Evolutionary conservation across 1,140 invertebrate genomes (phyloP).

Genomic region (Drosophila rufa): DNA sequence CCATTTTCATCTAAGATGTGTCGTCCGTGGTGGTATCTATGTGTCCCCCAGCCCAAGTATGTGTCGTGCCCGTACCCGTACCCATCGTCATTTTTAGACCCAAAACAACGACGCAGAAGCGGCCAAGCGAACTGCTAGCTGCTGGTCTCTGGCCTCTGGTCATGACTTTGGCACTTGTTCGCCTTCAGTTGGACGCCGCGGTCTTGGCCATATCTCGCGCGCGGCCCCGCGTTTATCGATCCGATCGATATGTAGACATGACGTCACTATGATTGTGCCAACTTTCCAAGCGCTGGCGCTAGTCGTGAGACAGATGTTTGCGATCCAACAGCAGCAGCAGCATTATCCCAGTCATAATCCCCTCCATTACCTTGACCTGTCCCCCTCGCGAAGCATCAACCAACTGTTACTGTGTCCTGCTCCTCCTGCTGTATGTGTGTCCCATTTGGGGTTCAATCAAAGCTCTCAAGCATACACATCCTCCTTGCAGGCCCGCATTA

Average conservation of each 20-base stretch:
- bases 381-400: conserved; percentile 30
- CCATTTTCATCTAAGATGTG: conserved; percentile 49
- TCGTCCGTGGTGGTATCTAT: conserved; percentile 28
- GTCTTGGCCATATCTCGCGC: conserved; percentile 12
- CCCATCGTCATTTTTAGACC: conserved; percentile 45
- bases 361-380: conserved; percentile 49
- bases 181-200: conserved; percentile 55
- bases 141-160: conserved; percentile 50
- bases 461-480: conserved; percentile 33
- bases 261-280: conserved; percentile 67
- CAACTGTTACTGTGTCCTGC: conserved; percentile 35
- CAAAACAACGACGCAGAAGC: conserved; percentile 54
- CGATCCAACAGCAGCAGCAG: conserved; percentile 52
- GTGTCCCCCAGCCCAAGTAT: conserved; percentile 21
- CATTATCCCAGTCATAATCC: conserved; percentile 17
- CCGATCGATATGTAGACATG: conserved; percentile 49
- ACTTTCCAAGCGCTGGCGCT: conserved; percentile 72
- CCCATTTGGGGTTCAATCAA: conserved; percentile 17
- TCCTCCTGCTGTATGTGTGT: conserved; percentile 62
- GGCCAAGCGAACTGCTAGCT: conserved; percentile 14
- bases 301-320: conserved; percentile 70
- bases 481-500: conserved; percentile 81
- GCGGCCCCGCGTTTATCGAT: conserved; percentile 13
- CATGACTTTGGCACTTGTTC: conserved; percentile 67
- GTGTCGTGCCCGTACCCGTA: conserved; percentile 8